Base-by-base conservation (phyloP, 2,888 invertebrate species). In the Raillietiella orientalis region DNA sequence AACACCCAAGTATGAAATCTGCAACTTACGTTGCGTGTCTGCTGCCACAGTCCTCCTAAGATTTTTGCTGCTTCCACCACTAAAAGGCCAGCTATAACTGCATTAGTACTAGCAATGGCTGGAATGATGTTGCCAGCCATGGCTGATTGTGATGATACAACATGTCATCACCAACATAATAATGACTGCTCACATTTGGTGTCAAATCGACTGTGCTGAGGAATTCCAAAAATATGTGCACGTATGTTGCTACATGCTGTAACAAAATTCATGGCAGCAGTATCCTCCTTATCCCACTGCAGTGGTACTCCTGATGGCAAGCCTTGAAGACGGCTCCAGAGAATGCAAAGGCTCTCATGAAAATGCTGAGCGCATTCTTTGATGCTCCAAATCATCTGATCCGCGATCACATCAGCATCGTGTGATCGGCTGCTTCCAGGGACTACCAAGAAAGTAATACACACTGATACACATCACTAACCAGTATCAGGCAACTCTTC, bases 111-210 rank as follows among this genome's bases (percentile, higher is more conserved):
- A 4, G 96, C 93, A 41, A 99, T 93, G 0, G 96, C 96, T 5
- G 96, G 96, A 40, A 99, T 87, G 36, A 99, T 99, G 46, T 96
- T 99, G 10, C 96, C 96, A 1, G 96, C 96, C 74, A 96, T 93
- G 2, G 93, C 67, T 70, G n/a, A 6, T 17, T 17, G 19, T 17
- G n/a, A 17, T 17, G 19, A n/a, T 17, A 17, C 19, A 17, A n/a
- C n/a, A 17, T 8, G 19, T 17, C 6, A 17, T 8, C 19, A 6
- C n/a, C 6, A n/a, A n/a, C n/a, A 17, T 8, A 9, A 24, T n/a
- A 24, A 14, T n/a, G 13, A 12, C 9, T 9, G 51, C 58, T 59
- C 49, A 75, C 77, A 87, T 58, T 96, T 96, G 9, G 84, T 65
- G 39, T 84, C 77, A 44, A 93, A 96, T 24, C 72, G 58, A 1